Evolutionary conservation across 2,113 vertebrate genomes (phyloP), one percentile per base, ranked within the genome.

Genomic region (Apteryx mantelli): DNA sequence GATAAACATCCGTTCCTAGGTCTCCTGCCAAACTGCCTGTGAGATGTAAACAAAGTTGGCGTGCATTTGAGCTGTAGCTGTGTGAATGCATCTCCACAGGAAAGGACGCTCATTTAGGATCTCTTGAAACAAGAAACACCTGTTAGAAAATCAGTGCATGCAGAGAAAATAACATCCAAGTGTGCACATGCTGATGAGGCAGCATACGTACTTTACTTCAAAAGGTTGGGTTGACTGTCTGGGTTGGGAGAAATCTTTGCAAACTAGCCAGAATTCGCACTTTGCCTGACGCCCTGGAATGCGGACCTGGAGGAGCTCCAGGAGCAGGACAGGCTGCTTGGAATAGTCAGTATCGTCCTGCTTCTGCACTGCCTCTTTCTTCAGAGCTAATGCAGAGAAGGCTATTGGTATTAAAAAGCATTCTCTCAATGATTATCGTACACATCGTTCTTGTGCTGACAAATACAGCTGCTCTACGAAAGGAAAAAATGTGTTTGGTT

Each of bases 91-190:
- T 86, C 89, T 93, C 95, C 92, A 89, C 95, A 96, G 96, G 96
- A 97, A 97, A 94, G 89, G 71, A 85, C 7, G 75, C 95, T 96
- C 92, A n/a, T 97, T 95, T 96, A 93, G 90, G 92, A 95, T 78
- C 92, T 95, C 81, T 95, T 93, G 93, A 95, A 96, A 96, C 95
- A 94, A 97, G 95, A 97, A 97, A 96, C 97, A 97, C 97, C 96
- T 97, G 97, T 91, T 97, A 82, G 2, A 97, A 96, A 96, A 93
- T 95, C 88, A 96, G 95, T 7, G 28, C 94, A 93, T 16, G 60
- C 75, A 65, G 93, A 82, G 92, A 95, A 85, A 93, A 97, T 94
- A 97, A 94, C 93, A 91, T 97, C 93, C 91, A 94, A 70, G 78
- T 94, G 52, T 86, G 79, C 93, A 93, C 87, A 93, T 26, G 82